These are phyloP conservation scores for Tortrix viridana DNA, from an alignment of 2,888 invertebrate species.

Conservation along the genomic window DNA sequence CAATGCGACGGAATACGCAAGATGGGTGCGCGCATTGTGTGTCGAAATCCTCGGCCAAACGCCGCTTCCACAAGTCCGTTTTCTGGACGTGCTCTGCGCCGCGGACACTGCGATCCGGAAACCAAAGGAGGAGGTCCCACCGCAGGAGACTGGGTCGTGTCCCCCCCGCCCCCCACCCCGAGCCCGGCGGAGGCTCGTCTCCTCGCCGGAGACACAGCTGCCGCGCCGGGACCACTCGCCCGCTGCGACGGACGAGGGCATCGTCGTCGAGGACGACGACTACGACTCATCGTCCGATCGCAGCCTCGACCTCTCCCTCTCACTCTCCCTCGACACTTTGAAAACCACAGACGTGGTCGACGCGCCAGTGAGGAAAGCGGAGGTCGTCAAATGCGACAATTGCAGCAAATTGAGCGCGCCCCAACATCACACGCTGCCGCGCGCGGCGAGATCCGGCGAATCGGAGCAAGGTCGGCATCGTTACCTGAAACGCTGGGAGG, in stretches of 20 bases:
- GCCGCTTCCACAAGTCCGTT: conserved; percentile 88
- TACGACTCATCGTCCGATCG: conserved; percentile 83
- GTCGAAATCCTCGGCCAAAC: conserved; percentile 90
- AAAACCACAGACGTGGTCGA: conserved; percentile 74
- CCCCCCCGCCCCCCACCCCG: conserved; percentile 76
- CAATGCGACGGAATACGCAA: conserved; percentile 87
- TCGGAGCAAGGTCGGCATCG: conserved; percentile 72
- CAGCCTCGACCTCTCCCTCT: conserved; percentile 77
- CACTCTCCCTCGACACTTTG: conserved; percentile 79
- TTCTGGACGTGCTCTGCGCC: conserved; percentile 87
- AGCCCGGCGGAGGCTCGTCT: conserved; percentile 71
- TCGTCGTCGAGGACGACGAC: conserved; percentile 82
- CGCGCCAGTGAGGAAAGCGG: conserved; percentile 71
- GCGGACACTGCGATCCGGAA: conserved; percentile 77
- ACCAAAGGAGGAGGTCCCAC: conserved; percentile 69
- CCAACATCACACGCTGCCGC: conserved; percentile 75
- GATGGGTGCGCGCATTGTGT: conserved; percentile 90
- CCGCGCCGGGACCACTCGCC: conserved; percentile 75
- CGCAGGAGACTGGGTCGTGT: conserved; percentile 64
- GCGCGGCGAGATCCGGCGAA: conserved; percentile 68
- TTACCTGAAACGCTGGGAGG: conserved; percentile 78
- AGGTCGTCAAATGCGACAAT: conserved; percentile 76
- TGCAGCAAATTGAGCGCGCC: conserved; percentile 69
- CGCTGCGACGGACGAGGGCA: conserved; percentile 81
- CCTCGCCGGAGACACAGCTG: conserved; percentile 70